Percentiles rank a stretch among this genome's conserved stretches.
phyloP scores from a whole-genome alignment of 2,797 vertebrate genomes.

The Anomalospiza imberbis region DNA sequence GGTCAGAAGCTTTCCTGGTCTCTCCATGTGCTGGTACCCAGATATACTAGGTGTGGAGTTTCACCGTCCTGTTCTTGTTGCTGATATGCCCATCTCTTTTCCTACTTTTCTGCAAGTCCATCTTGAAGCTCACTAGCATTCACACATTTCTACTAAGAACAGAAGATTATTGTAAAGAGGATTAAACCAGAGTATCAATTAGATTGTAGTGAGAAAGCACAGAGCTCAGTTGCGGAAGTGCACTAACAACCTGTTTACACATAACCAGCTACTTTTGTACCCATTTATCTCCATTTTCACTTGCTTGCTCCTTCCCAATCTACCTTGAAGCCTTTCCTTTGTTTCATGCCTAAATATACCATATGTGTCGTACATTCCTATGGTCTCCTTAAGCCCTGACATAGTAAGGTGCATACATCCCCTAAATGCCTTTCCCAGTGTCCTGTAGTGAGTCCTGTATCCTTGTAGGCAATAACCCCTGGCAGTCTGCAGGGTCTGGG shows the following conservation, averaged over 20 bases:
- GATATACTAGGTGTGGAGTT: background rate
- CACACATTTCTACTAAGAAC: background rate
- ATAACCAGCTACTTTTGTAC: background rate
- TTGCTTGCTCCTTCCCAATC: background rate
- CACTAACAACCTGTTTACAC: background rate
- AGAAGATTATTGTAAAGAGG: background rate
- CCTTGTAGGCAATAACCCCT: background rate
- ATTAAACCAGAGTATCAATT: background rate
- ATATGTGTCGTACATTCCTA: background rate
- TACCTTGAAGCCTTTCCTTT: background rate
- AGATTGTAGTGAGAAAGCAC: background rate
- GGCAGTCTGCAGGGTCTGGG: background rate
- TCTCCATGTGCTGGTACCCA: background rate
- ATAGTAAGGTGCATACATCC: background rate
- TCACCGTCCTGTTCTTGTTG: background rate
- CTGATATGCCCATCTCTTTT: background rate
- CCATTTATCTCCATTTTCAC: background rate
- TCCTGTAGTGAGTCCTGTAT: background rate
- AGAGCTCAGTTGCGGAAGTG: background rate
- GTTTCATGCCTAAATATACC: background rate
- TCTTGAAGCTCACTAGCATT: background rate
- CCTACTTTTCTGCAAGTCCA: background rate
- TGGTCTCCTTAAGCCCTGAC: background rate
- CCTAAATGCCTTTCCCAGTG: background rate
- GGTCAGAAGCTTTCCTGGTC: background rate